These are phyloP conservation scores for Drosophila sp. DNA, from an alignment of 1,140 invertebrate genomes.

Conservation along the genomic window DNA sequence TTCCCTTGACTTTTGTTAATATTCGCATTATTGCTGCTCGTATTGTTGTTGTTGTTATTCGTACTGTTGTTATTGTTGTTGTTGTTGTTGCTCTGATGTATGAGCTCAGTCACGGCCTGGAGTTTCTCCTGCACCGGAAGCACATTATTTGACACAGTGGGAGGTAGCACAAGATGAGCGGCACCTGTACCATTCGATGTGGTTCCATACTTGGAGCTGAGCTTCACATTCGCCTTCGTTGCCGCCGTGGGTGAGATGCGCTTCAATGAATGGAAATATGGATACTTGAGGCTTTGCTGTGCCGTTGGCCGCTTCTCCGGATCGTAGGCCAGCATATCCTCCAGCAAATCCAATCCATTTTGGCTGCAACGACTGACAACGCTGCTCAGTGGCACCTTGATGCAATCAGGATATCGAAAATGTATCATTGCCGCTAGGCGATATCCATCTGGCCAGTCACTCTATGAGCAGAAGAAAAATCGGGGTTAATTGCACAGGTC, in stretches of 20 bases:
- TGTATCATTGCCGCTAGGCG: constrained; percentile 96
- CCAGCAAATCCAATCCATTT: constrained; percentile 93
- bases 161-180: constrained; percentile 36
- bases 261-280: constrained; percentile 91
- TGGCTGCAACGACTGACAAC: constrained; percentile 93
- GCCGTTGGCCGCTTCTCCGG: constrained; percentile 96
- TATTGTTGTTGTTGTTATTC: constrained; percentile 32
- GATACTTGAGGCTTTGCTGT: constrained; percentile 92
- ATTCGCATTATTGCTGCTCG: constrained; percentile 23
- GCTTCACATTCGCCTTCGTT: constrained; percentile 80
- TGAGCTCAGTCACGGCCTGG: constrained; percentile 74
- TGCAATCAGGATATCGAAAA: constrained; percentile 97
- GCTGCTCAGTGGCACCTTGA: constrained; percentile 90
- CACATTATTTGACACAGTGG: constrained; percentile 75
- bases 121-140: constrained; percentile 84
- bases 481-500: too few relatives aligned
- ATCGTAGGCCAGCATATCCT: constrained; percentile 96
- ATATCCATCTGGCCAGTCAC: constrained; percentile 98
- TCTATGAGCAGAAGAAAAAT: constrained; percentile 85
- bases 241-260: constrained; percentile 79
- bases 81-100: constrained; percentile 66
- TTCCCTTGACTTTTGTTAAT: constrained; percentile 55
- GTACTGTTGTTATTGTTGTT: constrained; percentile 33
- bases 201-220: constrained; percentile 68
- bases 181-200: constrained; percentile 1